Percentiles rank a stretch among this genome's conserved stretches.
Conservation (phyloP, 2,113 vertebrate species). For the Aldabrachelys gigantea region DNA sequence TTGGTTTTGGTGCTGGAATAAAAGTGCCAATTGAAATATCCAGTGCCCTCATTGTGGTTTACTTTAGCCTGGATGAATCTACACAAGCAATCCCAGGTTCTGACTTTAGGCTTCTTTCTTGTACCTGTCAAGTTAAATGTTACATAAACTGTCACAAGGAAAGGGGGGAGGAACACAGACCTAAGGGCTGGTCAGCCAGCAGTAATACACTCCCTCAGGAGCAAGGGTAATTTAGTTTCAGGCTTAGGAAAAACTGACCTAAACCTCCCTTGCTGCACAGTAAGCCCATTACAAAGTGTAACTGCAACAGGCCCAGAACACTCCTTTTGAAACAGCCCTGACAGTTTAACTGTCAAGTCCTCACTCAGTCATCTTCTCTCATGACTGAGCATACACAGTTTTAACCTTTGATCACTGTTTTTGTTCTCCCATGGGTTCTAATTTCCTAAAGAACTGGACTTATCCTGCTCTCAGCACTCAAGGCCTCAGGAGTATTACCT, state of each 20-base stretch:
- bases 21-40: neutral
- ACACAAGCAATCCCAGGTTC: too few species aligned
- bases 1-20: slow-evolving; percentile 42
- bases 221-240: neutral
- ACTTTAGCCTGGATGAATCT: neutral
- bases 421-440: too few species aligned
- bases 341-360: too few species aligned
- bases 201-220: neutral
- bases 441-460: too few species aligned
- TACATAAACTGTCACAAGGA: neutral
- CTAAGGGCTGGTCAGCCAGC: neutral
- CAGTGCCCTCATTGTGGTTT: neutral
- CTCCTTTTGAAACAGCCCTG: too few species aligned
- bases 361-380: too few species aligned
- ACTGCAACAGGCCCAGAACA: too few species aligned
- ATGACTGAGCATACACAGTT: too few species aligned
- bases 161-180: neutral
- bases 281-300: neutral
- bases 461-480: too few species aligned
- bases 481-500: too few species aligned
- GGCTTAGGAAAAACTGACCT: neutral
- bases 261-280: neutral
- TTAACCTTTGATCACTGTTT: too few species aligned
- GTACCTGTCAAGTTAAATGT: neutral
- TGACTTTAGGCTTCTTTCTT: too few species aligned